These are phyloP conservation scores for Caloenas nicobarica DNA, from an alignment of 2,113 vertebrate genomes.

Conservation along the genomic window DNA sequence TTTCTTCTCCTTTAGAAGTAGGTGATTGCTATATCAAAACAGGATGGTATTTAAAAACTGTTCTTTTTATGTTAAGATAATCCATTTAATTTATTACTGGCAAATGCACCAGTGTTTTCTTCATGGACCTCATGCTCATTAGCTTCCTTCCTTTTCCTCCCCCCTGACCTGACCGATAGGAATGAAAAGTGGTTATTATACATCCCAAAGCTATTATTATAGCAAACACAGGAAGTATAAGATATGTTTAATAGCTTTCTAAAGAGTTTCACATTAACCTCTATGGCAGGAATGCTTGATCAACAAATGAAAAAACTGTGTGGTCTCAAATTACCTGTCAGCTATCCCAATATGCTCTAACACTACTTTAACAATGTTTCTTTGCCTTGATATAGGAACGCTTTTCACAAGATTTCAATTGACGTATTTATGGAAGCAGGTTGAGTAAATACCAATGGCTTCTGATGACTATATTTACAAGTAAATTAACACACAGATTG, in stretches of 20 bases:
- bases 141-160: not conserved
- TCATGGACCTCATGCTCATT: not conserved
- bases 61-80: not conserved
- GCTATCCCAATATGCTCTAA: not conserved
- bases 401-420: constrained; percentile 24
- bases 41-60: not conserved
- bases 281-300: not conserved
- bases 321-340: constrained; percentile 5
- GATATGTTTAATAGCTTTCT: not conserved
- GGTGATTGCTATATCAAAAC: not conserved
- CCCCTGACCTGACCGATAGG: not conserved
- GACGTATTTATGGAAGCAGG: not conserved
- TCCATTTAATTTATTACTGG: not conserved
- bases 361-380: not conserved
- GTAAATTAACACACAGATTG: constrained; percentile 7
- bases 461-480: constrained; percentile 30
- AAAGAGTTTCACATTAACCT: not conserved
- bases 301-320: constrained; percentile 14
- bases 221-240: not conserved
- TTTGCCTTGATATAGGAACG: not conserved
- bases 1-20: not conserved
- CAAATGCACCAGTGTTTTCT: not conserved
- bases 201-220: not conserved
- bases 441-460: not conserved
- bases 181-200: not conserved